A percentile compares a stretch with the other conserved stretches of the same genome.
These are phyloP conservation scores for Panagrolaimus sp. DNA, from an alignment of 1,140 invertebrate species.

Conservation along the genomic window DNA sequence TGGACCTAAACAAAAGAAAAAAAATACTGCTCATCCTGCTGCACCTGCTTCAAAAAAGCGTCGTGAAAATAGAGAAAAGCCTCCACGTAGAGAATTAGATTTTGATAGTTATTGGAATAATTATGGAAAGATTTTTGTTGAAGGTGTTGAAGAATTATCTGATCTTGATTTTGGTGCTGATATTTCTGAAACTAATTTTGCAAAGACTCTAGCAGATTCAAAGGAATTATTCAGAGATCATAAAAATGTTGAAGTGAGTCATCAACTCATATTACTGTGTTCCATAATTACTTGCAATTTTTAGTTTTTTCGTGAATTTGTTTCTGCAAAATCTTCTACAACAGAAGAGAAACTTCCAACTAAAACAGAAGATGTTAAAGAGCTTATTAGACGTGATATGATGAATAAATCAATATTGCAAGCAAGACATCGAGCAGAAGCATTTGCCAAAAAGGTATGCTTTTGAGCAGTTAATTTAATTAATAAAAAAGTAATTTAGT, in stretches of 20 bases:
- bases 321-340: background rate
- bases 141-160: constrained; percentile 13
- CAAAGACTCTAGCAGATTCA: background rate
- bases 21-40: background rate
- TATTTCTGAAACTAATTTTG: background rate
- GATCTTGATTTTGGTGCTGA: constrained; percentile 25
- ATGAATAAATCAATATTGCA: background rate
- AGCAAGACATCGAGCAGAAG: background rate
- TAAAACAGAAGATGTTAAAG: background rate
- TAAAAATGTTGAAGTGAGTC: background rate
- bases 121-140: background rate
- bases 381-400: background rate
- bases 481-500: background rate
- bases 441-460: background rate
- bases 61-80: background rate
- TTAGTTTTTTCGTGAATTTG: constrained; percentile 1
- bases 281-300: background rate
- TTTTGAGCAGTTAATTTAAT: background rate
- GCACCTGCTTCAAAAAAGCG: too few species aligned
- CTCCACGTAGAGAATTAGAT: background rate
- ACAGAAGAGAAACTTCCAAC: background rate
- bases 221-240: background rate
- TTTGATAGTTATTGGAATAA: constrained; percentile 20
- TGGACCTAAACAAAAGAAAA: background rate
- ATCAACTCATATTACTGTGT: background rate